Evolutionary conservation across 2,797 vertebrate species (phyloP).

Genomic region (Sebastes cheni): DNA sequence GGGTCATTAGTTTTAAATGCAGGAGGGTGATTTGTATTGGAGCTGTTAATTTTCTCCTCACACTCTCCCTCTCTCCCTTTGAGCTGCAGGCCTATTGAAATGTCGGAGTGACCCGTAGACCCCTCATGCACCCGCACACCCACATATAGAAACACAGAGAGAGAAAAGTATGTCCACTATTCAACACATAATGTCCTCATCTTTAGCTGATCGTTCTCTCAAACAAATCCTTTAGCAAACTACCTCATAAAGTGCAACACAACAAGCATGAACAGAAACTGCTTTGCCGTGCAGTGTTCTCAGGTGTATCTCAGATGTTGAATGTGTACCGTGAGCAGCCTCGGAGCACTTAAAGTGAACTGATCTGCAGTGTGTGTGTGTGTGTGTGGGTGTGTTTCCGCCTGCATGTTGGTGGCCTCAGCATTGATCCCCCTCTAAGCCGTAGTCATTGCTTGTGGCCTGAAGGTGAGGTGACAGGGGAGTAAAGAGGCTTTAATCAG

Average conservation of each 20-base stretch:
- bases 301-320: constrained; percentile 4
- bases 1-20: constrained; percentile 44
- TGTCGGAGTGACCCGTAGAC: constrained; percentile 31
- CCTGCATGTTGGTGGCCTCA: constrained; percentile 56
- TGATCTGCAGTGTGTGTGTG: background rate
- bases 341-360: background rate
- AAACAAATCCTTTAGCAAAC: background rate
- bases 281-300: background rate
- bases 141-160: background rate
- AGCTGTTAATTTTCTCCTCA: constrained; percentile 39
- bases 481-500: constrained; percentile 81
- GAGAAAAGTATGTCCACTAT: background rate
- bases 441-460: constrained; percentile 59
- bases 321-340: background rate
- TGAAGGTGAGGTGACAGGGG: constrained; percentile 71
- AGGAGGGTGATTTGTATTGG: constrained; percentile 48
- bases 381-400: constrained; percentile 2
- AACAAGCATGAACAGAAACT: background rate
- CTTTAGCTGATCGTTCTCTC: background rate
- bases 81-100: constrained; percentile 42
- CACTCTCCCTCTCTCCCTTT: constrained; percentile 17
- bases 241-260: background rate
- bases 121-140: background rate
- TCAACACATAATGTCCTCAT: background rate
- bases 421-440: constrained; percentile 73